Evolutionary conservation across 2,797 vertebrate genomes (phyloP), one percentile per base, ranked within the genome.

Genomic region (Dicrostonyx torquatus): DNA sequence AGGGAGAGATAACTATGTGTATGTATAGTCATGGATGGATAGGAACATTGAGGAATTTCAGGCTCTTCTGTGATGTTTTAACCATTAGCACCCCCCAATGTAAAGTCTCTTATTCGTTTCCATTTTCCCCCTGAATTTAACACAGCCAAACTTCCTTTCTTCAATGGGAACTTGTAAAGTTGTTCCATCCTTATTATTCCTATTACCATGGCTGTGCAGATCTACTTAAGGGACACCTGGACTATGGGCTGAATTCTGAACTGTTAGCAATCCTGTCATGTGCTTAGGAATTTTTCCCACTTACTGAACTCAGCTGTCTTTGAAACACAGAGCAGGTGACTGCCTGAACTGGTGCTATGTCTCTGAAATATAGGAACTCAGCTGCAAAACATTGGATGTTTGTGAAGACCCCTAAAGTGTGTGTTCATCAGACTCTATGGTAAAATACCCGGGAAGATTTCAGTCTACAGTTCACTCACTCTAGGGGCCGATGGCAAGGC

Each of bases 161-260:
- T 64, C 48, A 70, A 15, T 6, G 40, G n/a, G 70, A 15, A 13
- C 34, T 79, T 86, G 37, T 31, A 48, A 94, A 60, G 26, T 31
- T 76, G 50, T 31, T n/a, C 9, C 26, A 17, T 77, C 15, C 20
- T 87, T 87, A 10, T 22, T 78, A 68, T 55, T n/a, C 70, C 45
- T 7, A 31, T 45, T 6, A 34, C 80, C 66, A 18, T 17, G 79
- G 89, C 73, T 26, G 3, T 66, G 76, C 15, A 77, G 79, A 26
- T 22, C 45, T 31, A 43, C 43, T 78, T 85, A 13, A 34, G 82
- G 91, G 84, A 93, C 20, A 84, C 17, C 4, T 77, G 60, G 40
- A 37, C 60, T 12, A 70, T 92, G 24, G 76, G n/a, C 22, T 95
- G 82, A 92, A 26, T 91, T 87, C 73, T 73, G 77, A 93, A 73